A percentile compares a stretch with the other conserved stretches of the same genome.
phyloP scores from a whole-genome alignment of 2,797 vertebrate species.

The Astyanax mexicanus region DNA sequence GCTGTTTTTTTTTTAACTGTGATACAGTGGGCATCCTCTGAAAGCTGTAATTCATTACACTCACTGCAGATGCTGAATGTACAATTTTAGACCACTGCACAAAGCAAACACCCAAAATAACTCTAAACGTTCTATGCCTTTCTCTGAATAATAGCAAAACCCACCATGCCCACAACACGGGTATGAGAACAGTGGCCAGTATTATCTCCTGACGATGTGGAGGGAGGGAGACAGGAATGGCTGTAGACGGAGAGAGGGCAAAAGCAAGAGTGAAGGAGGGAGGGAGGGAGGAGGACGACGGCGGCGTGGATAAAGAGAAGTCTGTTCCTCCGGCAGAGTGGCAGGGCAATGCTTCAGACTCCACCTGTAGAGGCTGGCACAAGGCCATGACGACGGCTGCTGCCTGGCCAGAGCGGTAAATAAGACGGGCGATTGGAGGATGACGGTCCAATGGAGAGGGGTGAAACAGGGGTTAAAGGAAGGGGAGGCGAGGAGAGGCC shows the following conservation, averaged over 20 bases:
- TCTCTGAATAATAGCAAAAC: not conserved
- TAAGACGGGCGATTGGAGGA: conserved; percentile 70
- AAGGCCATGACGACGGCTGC: conserved; percentile 77
- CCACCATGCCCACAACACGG: not conserved
- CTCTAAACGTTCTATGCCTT: not conserved
- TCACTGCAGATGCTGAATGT: not conserved
- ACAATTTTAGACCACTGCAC: too few species aligned
- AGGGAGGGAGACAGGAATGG: conserved; percentile 19
- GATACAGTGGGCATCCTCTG: not conserved
- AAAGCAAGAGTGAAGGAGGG: conserved; percentile 10
- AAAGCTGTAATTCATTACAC: not conserved
- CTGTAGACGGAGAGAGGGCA: conserved; percentile 32
- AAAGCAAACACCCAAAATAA: not conserved
- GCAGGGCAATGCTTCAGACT: conserved; percentile 73
- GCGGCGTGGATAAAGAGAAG: conserved; percentile 68
- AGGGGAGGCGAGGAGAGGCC: conserved; percentile 46
- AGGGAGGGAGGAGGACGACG: conserved; percentile 20
- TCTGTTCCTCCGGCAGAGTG: conserved; percentile 75
- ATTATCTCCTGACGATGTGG: conserved; percentile 44
- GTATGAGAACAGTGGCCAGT: conserved; percentile 44
- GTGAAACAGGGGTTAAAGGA: conserved; percentile 72
- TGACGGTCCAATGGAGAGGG: conserved; percentile 69
- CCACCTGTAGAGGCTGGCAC: conserved; percentile 80
- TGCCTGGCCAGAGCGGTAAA: conserved; percentile 76
- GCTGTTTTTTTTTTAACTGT: too few species aligned